Percentiles rank a stretch among this genome's conserved stretches.
Evolutionary conservation across 2,888 invertebrate species (phyloP).

Genomic region (Conops quadrifasciatus): DNA sequence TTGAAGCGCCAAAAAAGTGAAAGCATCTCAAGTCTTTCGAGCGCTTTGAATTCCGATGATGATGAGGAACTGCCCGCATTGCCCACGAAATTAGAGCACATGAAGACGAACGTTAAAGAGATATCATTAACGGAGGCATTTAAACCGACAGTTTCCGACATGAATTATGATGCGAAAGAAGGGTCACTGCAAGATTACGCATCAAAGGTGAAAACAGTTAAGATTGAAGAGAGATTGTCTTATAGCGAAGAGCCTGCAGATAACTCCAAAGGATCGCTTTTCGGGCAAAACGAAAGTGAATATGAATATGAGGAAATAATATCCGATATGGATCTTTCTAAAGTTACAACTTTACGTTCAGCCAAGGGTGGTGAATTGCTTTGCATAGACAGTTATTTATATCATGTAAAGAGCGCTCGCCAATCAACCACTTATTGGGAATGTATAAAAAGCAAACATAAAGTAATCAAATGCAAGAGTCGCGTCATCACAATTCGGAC

Average conservation of each 20-base stretch:
- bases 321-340: constrained; percentile 53
- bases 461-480: constrained; percentile 53
- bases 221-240: constrained; percentile 3
- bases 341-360: constrained; percentile 57
- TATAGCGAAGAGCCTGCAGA: neutral
- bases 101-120: constrained; percentile 22
- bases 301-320: neutral
- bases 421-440: constrained; percentile 59
- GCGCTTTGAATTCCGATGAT: constrained; percentile 37
- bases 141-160: neutral
- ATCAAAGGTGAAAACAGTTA: neutral
- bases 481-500: constrained; percentile 56
- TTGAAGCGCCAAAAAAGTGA: constrained; percentile 19
- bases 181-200: neutral
- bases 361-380: constrained; percentile 59
- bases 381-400: constrained; percentile 58
- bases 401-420: constrained; percentile 54
- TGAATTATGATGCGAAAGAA: neutral
- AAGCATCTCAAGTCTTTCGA: constrained; percentile 37
- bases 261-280: neutral
- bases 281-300: neutral
- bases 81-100: constrained; percentile 39
- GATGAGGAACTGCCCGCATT: constrained; percentile 25
- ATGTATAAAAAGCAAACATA: constrained; percentile 58
- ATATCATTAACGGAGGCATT: neutral